Percentiles rank a stretch among this genome's conserved stretches.
These are phyloP conservation scores for Apostichopus californicus DNA, from an alignment of 35 echinoderm and acorn worm species.

Conservation along the genomic window DNA sequence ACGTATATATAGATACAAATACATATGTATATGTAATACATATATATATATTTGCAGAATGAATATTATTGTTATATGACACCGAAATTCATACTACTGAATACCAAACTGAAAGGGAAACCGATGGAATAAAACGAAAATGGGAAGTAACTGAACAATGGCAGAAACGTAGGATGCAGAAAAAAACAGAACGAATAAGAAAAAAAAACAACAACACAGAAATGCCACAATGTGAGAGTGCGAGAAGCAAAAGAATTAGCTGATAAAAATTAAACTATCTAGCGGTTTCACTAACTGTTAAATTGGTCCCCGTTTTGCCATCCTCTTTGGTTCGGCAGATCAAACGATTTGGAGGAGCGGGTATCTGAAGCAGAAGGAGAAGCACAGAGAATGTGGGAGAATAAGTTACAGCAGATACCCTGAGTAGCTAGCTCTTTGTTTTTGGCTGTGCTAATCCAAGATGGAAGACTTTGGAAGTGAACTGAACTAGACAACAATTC, in stretches of 20 bases:
- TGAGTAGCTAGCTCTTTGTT: not conserved
- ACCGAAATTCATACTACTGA: not conserved
- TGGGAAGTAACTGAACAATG: not conserved
- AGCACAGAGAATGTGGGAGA: slow-evolving; percentile 46
- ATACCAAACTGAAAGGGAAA: not conserved
- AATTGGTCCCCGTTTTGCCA: slow-evolving; percentile 51
- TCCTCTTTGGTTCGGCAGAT: slow-evolving; percentile 48
- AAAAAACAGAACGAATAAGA: not conserved
- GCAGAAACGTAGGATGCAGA: not conserved
- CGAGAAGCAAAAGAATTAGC: slow-evolving; percentile 9
- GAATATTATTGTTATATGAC: not conserved
- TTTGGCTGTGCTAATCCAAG: slow-evolving; percentile 2
- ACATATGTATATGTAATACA: too few species aligned
- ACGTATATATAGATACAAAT: too few species aligned
- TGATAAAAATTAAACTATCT: slow-evolving; percentile 9
- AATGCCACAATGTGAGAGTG: slow-evolving; percentile 7
- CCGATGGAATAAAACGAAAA: not conserved
- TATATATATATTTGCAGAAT: not conserved
- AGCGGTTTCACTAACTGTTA: slow-evolving; percentile 48
- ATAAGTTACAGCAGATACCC: not conserved
- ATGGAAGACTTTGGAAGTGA: not conserved
- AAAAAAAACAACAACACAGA: not conserved
- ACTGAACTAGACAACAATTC: too few species aligned
- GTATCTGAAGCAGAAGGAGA: slow-evolving; percentile 50
- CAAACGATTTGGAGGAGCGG: slow-evolving; percentile 50